Evolutionary conservation across 1,140 invertebrate genomes (phyloP).

Genomic region (Brachionus asplanchnoidis): DNA sequence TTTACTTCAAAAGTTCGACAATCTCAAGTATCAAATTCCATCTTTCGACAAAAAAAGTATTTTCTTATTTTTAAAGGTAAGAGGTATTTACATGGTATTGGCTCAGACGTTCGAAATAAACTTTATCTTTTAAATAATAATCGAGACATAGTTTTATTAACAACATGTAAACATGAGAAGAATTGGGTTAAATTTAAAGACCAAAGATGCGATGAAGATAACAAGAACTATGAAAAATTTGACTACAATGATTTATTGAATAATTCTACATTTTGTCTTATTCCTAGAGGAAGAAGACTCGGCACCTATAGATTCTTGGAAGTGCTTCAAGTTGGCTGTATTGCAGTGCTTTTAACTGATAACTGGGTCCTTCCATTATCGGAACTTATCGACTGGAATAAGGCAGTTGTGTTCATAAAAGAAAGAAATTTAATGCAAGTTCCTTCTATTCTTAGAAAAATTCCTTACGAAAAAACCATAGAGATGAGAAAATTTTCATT

Average conservation of each 20-base stretch:
- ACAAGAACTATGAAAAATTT: slow-evolving; percentile 65
- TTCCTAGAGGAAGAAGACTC: slow-evolving; percentile 87
- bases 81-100: slow-evolving; percentile 95
- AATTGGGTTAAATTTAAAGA: slow-evolving; percentile 94
- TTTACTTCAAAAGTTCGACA: slow-evolving; percentile 77
- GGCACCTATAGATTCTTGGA: slow-evolving; percentile 72
- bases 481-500: neutral
- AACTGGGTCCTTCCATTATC: slow-evolving; percentile 93
- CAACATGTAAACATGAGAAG: slow-evolving; percentile 95
- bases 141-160: slow-evolving; percentile 88
- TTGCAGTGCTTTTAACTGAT: slow-evolving; percentile 93
- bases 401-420: slow-evolving; percentile 85
- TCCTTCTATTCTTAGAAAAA: neutral
- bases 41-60: slow-evolving; percentile 68
- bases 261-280: slow-evolving; percentile 96
- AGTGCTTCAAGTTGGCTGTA: slow-evolving; percentile 73
- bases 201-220: slow-evolving; percentile 90
- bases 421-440: slow-evolving; percentile 70
- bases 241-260: slow-evolving; percentile 89
- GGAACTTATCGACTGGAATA: slow-evolving; percentile 93
- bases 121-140: slow-evolving; percentile 95
- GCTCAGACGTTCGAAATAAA: slow-evolving; percentile 92
- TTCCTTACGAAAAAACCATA: neutral
- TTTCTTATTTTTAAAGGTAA: slow-evolving; percentile 92
- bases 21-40: slow-evolving; percentile 60